These are phyloP conservation scores for Phrixothrix hirtus DNA, from an alignment of 2,888 invertebrate genomes.

Conservation along the genomic window DNA sequence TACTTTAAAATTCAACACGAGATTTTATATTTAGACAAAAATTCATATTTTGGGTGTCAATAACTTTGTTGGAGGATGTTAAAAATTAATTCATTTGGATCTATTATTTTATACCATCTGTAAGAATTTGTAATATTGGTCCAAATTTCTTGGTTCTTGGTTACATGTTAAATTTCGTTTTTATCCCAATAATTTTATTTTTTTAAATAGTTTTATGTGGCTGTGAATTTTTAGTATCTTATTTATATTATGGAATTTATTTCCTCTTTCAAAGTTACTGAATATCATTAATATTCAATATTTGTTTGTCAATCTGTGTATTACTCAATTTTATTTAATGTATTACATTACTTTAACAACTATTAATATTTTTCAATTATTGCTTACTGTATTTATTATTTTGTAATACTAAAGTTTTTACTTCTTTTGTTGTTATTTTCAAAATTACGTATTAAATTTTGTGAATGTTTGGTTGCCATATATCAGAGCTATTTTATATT, in stretches of 20 bases:
- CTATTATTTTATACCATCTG: slow-evolving; percentile 9
- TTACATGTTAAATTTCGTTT: slow-evolving; percentile 18
- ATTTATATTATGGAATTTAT: slow-evolving; percentile 24
- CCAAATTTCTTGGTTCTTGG: slow-evolving; percentile 3
- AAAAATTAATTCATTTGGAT: slow-evolving; percentile 1
- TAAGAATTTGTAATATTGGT: slow-evolving; percentile 4
- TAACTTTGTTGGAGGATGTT: slow-evolving; percentile 30
- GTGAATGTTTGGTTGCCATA: too few species aligned
- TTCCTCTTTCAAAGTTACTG: slow-evolving; percentile 31
- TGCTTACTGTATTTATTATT: not conserved
- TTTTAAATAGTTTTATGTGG: too few species aligned
- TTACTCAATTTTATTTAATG: too few species aligned
- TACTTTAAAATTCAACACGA: too few species aligned
- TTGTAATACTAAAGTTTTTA: not conserved
- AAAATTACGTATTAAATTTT: too few species aligned
- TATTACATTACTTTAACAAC: too few species aligned
- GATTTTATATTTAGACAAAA: too few species aligned
- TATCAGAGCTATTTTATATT: too few species aligned
- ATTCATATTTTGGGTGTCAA: slow-evolving; percentile 15
- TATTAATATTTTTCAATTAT: too few species aligned
- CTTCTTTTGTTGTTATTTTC: too few species aligned
- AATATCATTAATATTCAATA: slow-evolving; percentile 15
- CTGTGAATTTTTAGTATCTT: slow-evolving; percentile 17
- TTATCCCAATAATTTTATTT: too few species aligned
- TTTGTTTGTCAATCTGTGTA: slow-evolving; percentile 24